Evolutionary conservation across 2,888 invertebrate species (phyloP).

Genomic region (Diadromus collaris): DNA sequence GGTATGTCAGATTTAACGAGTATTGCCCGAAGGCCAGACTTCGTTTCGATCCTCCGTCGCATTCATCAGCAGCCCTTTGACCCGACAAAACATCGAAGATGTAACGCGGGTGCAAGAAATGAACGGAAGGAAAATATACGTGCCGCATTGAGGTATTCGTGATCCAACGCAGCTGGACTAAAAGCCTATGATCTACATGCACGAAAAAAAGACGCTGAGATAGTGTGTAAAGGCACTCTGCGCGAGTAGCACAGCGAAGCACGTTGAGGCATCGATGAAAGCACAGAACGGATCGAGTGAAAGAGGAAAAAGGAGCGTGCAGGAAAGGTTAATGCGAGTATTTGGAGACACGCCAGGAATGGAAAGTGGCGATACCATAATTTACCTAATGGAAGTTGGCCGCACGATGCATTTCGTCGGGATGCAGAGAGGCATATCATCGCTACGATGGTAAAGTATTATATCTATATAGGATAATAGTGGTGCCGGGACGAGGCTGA

Average conservation of each 20-base stretch:
- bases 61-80: constrained; percentile 44
- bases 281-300: constrained; percentile 1
- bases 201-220: neutral
- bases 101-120: constrained; percentile 20
- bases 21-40: constrained; percentile 30
- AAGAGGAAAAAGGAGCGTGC: neutral
- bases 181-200: neutral
- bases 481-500: neutral
- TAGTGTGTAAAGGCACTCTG: neutral
- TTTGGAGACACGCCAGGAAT: constrained; percentile 54
- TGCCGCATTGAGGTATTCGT: neutral
- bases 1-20: constrained; percentile 42
- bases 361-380: constrained; percentile 46
- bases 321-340: constrained; percentile 50
- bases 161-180: constrained; percentile 1
- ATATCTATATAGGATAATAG: constrained; percentile 6
- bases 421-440: constrained; percentile 34
- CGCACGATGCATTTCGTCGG: constrained; percentile 36
- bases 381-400: constrained; percentile 54
- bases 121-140: constrained; percentile 19
- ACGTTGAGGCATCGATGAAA: constrained; percentile 11
- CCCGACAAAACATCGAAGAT: constrained; percentile 25
- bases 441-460: constrained; percentile 12
- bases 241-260: neutral
- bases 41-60: constrained; percentile 26